Evolutionary conservation across 2,113 vertebrate species (phyloP).

Genomic region (Thalassarche chlororhynchos): DNA sequence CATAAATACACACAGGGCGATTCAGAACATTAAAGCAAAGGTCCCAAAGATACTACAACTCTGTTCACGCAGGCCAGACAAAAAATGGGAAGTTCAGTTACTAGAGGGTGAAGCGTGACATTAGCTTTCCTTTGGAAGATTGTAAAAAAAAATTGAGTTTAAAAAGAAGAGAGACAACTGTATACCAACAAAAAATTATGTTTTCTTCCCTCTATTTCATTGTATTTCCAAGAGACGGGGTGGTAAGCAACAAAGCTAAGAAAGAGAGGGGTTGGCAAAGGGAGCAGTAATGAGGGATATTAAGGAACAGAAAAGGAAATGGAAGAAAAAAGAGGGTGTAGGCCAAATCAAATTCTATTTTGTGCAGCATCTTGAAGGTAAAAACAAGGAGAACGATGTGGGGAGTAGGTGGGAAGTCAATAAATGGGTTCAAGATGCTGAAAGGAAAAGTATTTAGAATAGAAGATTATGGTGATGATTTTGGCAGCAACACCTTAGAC

Average conservation of each 20-base stretch:
- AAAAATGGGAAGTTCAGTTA: background rate
- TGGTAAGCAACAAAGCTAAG: background rate
- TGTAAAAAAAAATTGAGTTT: background rate
- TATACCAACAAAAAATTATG: background rate
- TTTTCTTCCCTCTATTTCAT: background rate
- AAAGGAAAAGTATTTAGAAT: constrained; percentile 4
- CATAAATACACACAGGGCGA: background rate
- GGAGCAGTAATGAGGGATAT: background rate
- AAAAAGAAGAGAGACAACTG: background rate
- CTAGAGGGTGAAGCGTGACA: background rate
- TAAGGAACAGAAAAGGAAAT: background rate
- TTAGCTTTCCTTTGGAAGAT: background rate
- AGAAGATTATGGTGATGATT: background rate
- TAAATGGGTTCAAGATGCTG: constrained; percentile 11
- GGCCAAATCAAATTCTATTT: background rate
- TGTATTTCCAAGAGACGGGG: background rate
- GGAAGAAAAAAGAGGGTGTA: background rate
- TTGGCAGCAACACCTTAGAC: background rate
- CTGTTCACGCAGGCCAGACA: background rate
- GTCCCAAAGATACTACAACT: background rate
- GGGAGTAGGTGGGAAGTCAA: background rate
- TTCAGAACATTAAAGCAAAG: background rate
- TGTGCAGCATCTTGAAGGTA: background rate
- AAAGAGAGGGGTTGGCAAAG: background rate
- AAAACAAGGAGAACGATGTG: background rate